Evolutionary conservation across 2,113 vertebrate genomes (phyloP).

Genomic region (Cyprinus carpio): DNA sequence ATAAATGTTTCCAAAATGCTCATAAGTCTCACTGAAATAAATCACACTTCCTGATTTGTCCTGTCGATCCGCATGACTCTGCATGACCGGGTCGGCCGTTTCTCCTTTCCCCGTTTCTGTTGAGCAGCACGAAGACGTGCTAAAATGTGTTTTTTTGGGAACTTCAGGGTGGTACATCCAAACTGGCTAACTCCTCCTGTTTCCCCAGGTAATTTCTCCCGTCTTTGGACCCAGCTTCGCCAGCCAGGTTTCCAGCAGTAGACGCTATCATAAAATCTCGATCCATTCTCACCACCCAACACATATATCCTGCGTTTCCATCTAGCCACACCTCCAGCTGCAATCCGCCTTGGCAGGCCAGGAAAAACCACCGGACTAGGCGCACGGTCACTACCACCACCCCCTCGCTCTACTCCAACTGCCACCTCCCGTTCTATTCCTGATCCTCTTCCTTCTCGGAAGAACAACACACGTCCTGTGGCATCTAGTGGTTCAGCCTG

Average conservation of each 20-base stretch:
- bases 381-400: slow-evolving; percentile 71
- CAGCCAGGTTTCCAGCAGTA: slow-evolving; percentile 84
- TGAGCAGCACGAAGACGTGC: slow-evolving; percentile 73
- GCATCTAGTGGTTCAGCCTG: slow-evolving; percentile 78
- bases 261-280: slow-evolving; percentile 77
- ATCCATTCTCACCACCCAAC: slow-evolving; percentile 79
- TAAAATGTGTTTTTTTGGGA: slow-evolving; percentile 81
- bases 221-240: slow-evolving; percentile 81
- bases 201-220: slow-evolving; percentile 78
- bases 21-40: background rate
- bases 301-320: slow-evolving; percentile 83
- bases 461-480: slow-evolving; percentile 79
- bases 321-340: slow-evolving; percentile 76
- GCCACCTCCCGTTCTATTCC: slow-evolving; percentile 72
- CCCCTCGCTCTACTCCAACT: slow-evolving; percentile 64
- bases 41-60: slow-evolving; percentile 47
- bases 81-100: slow-evolving; percentile 34
- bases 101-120: slow-evolving; percentile 62
- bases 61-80: slow-evolving; percentile 6
- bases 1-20: slow-evolving; percentile 1
- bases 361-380: slow-evolving; percentile 79
- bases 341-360: slow-evolving; percentile 76
- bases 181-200: slow-evolving; percentile 80
- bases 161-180: slow-evolving; percentile 80
- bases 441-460: slow-evolving; percentile 75